phyloP scores from a whole-genome alignment of 2,797 vertebrate species.

The Cyprinodon diabolis region DNA sequence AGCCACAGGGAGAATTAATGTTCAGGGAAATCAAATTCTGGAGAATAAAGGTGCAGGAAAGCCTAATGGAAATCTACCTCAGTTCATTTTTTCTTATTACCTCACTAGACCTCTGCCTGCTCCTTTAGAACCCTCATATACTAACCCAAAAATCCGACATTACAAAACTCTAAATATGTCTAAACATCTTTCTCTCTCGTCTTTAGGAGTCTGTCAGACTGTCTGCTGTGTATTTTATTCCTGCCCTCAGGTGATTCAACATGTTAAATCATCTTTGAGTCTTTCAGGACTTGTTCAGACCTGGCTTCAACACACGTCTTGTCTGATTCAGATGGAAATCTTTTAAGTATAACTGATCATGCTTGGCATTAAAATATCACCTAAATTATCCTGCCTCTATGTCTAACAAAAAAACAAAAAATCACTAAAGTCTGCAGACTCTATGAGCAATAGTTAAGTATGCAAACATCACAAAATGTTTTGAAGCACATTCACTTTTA shows the following conservation, averaged over 20 bases:
- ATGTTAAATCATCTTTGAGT: background rate
- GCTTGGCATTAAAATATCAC: background rate
- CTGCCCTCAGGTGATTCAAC: background rate
- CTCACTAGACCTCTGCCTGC: background rate
- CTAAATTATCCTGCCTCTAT: background rate
- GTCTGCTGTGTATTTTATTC: background rate
- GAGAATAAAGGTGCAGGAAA: background rate
- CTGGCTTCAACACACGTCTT: background rate
- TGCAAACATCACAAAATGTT: background rate
- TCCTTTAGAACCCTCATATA: background rate
- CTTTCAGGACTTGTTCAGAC: conserved; percentile 1
- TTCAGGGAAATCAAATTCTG: background rate
- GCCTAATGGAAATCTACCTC: background rate
- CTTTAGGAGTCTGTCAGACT: background rate
- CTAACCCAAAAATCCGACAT: background rate
- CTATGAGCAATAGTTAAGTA: background rate
- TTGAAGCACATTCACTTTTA: background rate
- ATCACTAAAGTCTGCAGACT: background rate
- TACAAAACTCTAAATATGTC: background rate
- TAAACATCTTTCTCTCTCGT: background rate
- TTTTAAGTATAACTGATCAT: background rate
- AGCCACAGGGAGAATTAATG: background rate
- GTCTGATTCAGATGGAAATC: background rate
- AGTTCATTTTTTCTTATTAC: background rate
- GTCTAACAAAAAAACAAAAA: background rate